Conservation (phyloP, 2,113 vertebrate genomes). For the human (Homo sapiens) region DNA sequence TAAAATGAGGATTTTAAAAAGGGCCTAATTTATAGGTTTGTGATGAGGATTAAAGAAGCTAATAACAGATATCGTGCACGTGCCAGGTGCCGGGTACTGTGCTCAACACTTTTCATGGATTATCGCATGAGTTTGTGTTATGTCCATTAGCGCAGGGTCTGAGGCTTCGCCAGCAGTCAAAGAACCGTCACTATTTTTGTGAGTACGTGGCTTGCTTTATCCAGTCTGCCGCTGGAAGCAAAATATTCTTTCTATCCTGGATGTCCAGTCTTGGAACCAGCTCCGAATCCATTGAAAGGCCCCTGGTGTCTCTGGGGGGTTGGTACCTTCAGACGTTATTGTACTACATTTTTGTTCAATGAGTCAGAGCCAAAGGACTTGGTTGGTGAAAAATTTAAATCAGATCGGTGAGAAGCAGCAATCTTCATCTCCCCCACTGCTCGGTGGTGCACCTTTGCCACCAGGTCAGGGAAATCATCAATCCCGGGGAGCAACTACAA, state of each 20-base stretch:
- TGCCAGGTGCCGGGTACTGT: neutral
- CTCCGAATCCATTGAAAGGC: slow-evolving; percentile 2
- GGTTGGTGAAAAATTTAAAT: slow-evolving; percentile 35
- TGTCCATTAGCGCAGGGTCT: neutral
- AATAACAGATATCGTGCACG: neutral
- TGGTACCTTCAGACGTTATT: neutral
- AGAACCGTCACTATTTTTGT: neutral
- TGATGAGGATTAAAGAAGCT: neutral
- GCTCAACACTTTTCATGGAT: neutral
- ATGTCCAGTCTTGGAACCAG: neutral
- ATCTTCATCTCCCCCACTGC: slow-evolving; percentile 47
- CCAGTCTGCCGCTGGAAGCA: neutral
- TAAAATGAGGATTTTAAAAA: neutral
- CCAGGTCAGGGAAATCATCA: slow-evolving; percentile 64
- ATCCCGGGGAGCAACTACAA: slow-evolving; percentile 64
- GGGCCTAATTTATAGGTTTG: neutral
- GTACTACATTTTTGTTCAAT: neutral
- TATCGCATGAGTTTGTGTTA: fast-evolving
- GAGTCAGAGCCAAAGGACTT: slow-evolving; percentile 59
- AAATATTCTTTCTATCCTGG: neutral
- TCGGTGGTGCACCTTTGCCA: slow-evolving; percentile 53
- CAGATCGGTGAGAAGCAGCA: slow-evolving; percentile 56
- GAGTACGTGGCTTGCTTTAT: neutral
- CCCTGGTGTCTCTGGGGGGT: slow-evolving; percentile 21
- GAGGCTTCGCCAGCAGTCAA: neutral